Base-by-base conservation (phyloP, 2,888 invertebrate genomes). In the Spatulosminthurus flaviceps region DNA sequence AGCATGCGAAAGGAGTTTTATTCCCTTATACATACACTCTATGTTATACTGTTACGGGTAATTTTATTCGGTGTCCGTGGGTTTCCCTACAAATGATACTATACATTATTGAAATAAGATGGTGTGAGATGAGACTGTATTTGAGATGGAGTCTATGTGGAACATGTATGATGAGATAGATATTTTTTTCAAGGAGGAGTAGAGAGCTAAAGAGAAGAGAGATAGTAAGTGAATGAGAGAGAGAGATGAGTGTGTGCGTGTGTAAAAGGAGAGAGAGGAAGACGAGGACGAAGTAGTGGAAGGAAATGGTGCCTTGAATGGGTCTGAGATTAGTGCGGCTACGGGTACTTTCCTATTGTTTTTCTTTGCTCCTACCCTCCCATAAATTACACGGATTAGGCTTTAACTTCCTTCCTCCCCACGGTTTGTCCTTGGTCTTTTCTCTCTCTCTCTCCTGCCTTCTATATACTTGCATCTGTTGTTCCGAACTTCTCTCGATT, bases 331-430 rank as follows among this genome's bases (percentile, higher is more conserved):
- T 78, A 78, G 78, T 78, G 71, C 42, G 41, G 72, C 64, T 72
- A 64, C 64, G 78, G 78, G 72, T 64, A 78, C 78, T 71, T 71
- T 78, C 66, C 79, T 72, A 76, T 80, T 80, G 79, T 80, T 80
- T 80, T 80, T 77, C 76, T 80, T 72, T 80, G 64, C 77, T 67
- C 67, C 67, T 29, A 80, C 71, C 67, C 72, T 77, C 76, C 79
- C 79, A 80, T 80, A 80, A 80, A 80, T 80, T 80, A 80, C 77
- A 77, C 67, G 77, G 76, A 80, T 80, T 80, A 80, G 79, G 76
- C 67, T 51, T 72, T 72, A 77, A 80, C 79, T 79, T 79, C 79
- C 79, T 79, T 79, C 79, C 79, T 79, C 79, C 75, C 74, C 79
- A 79, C 67, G 74, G 60, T 42, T 67, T 77, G 77, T 69, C 51